Evolutionary conservation across 2,113 vertebrate species (phyloP), one percentile per base, ranked within the genome.

Genomic region (Cryptotis parvus): DNA sequence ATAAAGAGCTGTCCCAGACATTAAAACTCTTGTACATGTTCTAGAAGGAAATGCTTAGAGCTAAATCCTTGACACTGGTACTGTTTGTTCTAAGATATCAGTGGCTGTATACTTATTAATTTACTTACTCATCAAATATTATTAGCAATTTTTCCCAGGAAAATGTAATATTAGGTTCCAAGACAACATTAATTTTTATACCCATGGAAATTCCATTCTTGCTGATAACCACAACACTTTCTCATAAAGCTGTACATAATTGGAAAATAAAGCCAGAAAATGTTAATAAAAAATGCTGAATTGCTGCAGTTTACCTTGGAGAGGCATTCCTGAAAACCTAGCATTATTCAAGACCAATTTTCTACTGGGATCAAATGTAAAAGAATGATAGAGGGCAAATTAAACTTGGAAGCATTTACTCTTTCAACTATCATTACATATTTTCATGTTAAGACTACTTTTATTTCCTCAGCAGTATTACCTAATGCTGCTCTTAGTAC

Each of bases 161-260:
- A 87, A 92, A 49, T 45, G 4, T 37, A 11, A 16, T 75, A 68
- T 85, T 87, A 75, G 55, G 58, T 88, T 87, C 49, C 63, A 63
- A 35, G 75, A 68, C 55, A 55, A 45, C 24, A 45, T 74, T 55
- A 85, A 37, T 73, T 75, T 73, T 79, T 41, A 79, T 66, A 66
- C 66, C 87, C 33, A 49, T 90, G 52, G 77, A 91, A 91, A 94
- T 94, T 79, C 66, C 66, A 77, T 91, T 87, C 39, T 88, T 88
- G 37, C 52, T 78, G 75, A 93, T 87, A 91, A 94, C 75, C 85
- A 66, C 84, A 94, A 27, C 65, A 41, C 82, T 76, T 27, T 82
- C 94, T 76, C 52, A 76, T 69, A 80, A 79, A 94, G 35, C 78
- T 74, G 52, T 31, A 68, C 43, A 73, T 80, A 61, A 88, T 61